Conservation (phyloP, 2,113 vertebrate species). For the Melanerpes aurifrons region DNA sequence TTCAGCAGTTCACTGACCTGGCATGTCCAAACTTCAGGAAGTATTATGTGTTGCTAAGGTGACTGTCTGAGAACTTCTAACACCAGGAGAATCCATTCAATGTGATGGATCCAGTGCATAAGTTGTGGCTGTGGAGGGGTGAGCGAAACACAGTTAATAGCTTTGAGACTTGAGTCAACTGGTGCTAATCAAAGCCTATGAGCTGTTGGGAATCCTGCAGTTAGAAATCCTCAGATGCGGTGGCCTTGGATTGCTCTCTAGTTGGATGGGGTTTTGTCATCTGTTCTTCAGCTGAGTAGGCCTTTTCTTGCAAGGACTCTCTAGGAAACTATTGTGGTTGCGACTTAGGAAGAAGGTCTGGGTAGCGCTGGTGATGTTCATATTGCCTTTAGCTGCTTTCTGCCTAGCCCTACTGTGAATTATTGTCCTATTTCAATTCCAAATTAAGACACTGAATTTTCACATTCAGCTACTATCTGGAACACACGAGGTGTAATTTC, state of each 20-base stretch:
- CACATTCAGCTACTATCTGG: neutral
- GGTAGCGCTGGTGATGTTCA: neutral
- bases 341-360: neutral
- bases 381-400: neutral
- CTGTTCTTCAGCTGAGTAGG: neutral
- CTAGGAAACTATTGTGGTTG: neutral
- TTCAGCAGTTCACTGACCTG: neutral
- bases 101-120: accelerated
- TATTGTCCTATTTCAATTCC: neutral
- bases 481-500: neutral
- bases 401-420: neutral
- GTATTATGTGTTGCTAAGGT: accelerated
- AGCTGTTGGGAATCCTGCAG: neutral
- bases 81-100: neutral
- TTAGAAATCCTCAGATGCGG: neutral
- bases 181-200: neutral
- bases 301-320: neutral
- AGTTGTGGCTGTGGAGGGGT: too few species aligned
- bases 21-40: neutral
- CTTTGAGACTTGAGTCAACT: neutral
- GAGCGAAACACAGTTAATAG: neutral
- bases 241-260: neutral
- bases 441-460: neutral
- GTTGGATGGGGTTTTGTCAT: neutral
- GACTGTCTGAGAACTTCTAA: neutral